phyloP scores from a whole-genome alignment of 2,888 invertebrate species.

The Dilophus febrilis region DNA sequence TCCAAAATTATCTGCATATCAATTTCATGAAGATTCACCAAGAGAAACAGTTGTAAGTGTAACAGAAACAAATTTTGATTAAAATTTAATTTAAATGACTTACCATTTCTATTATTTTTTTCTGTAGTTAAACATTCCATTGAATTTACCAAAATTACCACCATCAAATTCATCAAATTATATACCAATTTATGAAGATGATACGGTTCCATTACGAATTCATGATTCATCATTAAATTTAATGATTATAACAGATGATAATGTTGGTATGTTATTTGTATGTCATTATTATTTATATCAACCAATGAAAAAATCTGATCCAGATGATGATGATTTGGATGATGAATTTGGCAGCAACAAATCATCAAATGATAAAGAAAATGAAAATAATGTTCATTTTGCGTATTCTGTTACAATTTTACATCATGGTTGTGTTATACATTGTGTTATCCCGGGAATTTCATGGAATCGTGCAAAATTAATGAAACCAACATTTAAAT shows the following conservation, averaged over 20 bases:
- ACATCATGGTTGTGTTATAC: conserved; percentile 69
- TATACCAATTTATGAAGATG: conserved; percentile 62
- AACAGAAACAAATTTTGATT: too few relatives aligned
- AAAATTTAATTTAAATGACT: too few relatives aligned
- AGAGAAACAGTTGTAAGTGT: conserved; percentile 70
- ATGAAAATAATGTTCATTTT: conserved; percentile 49
- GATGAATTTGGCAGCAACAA: conserved; percentile 15
- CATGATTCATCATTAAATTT: conserved; percentile 70
- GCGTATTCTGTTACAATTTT: conserved; percentile 70
- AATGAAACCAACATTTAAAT: conserved; percentile 57
- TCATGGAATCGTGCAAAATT: conserved; percentile 62
- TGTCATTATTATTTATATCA: conserved; percentile 76
- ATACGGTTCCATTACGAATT: conserved; percentile 59
- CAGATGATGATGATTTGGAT: conserved; percentile 20
- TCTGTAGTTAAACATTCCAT: conserved; percentile 62
- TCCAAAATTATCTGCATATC: conserved; percentile 64
- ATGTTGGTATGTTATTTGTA: conserved; percentile 55
- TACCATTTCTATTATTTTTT: conserved; percentile 5
- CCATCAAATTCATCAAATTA: conserved; percentile 42
- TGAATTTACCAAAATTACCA: conserved; percentile 66
- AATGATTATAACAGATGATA: conserved; percentile 55
- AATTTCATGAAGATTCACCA: conserved; percentile 72
- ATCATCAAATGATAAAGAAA: conserved; percentile 8
- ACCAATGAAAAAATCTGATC: conserved; percentile 37
- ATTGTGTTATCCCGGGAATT: conserved; percentile 65